phyloP scores from a whole-genome alignment of 1,140 invertebrate genomes.

The Cephus cinctus region DNA sequence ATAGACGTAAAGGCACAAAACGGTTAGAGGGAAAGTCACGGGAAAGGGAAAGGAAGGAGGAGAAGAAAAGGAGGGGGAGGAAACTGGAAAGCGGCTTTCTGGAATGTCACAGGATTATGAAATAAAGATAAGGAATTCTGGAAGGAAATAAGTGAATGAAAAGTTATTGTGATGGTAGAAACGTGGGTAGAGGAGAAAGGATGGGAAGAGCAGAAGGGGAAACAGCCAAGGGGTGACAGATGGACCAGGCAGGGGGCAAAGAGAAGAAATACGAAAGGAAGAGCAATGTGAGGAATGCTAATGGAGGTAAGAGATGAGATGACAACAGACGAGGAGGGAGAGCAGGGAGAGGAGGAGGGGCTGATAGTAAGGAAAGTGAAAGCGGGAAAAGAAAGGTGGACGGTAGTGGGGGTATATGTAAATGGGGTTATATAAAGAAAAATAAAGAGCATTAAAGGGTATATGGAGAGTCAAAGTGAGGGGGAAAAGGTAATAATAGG shows the following conservation, averaged over 20 bases:
- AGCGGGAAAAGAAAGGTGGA: neutral
- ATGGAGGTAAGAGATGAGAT: no score
- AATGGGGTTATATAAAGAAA: neutral
- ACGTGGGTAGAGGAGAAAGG: no score
- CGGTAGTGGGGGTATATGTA: neutral
- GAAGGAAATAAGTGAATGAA: neutral
- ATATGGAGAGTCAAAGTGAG: neutral
- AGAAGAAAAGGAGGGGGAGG: neutral
- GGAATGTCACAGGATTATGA: neutral
- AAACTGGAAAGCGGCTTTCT: neutral
- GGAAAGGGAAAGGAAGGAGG: neutral
- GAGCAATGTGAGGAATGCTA: neutral
- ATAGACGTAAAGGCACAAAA: neutral
- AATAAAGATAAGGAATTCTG: neutral
- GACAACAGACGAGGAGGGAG: neutral
- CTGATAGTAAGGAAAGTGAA: slow-evolving; percentile 3
- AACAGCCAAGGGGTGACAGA: neutral
- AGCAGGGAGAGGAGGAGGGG: neutral
- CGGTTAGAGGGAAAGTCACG: neutral
- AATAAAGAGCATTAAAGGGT: neutral
- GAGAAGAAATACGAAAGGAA: neutral
- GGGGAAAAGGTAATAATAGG: neutral
- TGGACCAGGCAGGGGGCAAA: neutral
- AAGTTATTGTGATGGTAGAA: neutral
- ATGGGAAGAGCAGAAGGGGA: neutral